Evolutionary conservation across 2,797 vertebrate genomes (phyloP).

Genomic region (Melanotaenia pygmaea): DNA sequence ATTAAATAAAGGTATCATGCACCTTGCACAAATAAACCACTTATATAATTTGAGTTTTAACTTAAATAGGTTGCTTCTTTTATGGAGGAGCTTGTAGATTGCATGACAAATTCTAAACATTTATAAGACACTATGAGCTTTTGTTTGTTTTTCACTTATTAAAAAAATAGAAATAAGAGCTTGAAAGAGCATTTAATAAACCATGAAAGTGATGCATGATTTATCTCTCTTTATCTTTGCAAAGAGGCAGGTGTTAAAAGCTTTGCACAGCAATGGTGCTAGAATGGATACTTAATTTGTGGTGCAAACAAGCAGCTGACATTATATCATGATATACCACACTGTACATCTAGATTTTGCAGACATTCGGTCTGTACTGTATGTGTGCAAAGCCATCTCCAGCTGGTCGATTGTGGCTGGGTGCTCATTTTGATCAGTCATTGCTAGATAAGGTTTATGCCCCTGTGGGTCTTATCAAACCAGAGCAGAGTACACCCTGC

Average conservation of each 20-base stretch:
- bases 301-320: constrained; percentile 5
- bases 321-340: background rate
- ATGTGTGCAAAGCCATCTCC: constrained; percentile 21
- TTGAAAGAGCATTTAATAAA: constrained; percentile 31
- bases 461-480: constrained; percentile 83
- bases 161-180: constrained; percentile 35
- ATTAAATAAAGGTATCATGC: background rate
- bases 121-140: constrained; percentile 1
- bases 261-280: background rate
- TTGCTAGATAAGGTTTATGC: constrained; percentile 69
- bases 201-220: constrained; percentile 27
- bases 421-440: constrained; percentile 68
- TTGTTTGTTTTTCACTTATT: background rate
- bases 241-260: constrained; percentile 37
- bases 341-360: constrained; percentile 27
- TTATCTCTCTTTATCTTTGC: constrained; percentile 18
- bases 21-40: background rate
- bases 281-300: constrained; percentile 2
- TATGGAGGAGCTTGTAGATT: constrained; percentile 9
- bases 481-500: constrained; percentile 72
- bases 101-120: background rate
- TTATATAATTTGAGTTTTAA: background rate
- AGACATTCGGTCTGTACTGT: constrained; percentile 11
- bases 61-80: background rate
- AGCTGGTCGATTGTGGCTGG: constrained; percentile 36